Evolutionary conservation across 2,888 invertebrate species (phyloP), one percentile per base, ranked within the genome.

Genomic region (Xanthorhoe spadicearia): DNA sequence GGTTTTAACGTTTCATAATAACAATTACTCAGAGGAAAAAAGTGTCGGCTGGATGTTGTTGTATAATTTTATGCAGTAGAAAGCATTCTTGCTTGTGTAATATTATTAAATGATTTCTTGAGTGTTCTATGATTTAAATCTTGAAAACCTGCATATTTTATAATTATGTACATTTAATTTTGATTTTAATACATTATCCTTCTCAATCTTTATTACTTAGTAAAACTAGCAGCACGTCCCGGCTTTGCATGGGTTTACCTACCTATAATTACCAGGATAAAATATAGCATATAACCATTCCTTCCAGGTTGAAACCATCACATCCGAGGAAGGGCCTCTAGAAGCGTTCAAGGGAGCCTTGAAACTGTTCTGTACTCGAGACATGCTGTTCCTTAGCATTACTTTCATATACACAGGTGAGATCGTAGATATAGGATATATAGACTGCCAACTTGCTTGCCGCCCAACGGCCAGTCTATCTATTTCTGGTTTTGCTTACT

Each of bases 321-420:
- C 74, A 84, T 92, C 74, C 83, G 93, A 88, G 28, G 92, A 94
- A 53, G 94, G 95, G n/a, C 95, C 96, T 0, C 55, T 95, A 67
- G 94, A 95, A 69, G 97, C 97, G 0, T 93, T 98, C 60, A 94
- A 94, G 77, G 96, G 96, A 43, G 97, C 99, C 0, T 92, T 96
- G 46, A 93, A 93, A 70, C 90, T 99, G 54, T 96, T 98, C 84
- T 84, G 95, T 61, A 98, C 98, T 0, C 94, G 94, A 51, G 95
- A 97, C 74, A 99, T 99, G 98, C 78, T 98, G 55, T 83, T 98
- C 10, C 93, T 99, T 17, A 96, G 97, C 73, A 85, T 97, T 66
- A 96, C 97, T 0, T 99, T 99, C 86, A 95, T 98, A 59, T 99
- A 98, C 83, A 98, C 98, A 64, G 99, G 97, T 97, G 83, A 83